These are phyloP conservation scores for Drosophila azteca DNA, from an alignment of 1,140 invertebrate species.

Conservation along the genomic window DNA sequence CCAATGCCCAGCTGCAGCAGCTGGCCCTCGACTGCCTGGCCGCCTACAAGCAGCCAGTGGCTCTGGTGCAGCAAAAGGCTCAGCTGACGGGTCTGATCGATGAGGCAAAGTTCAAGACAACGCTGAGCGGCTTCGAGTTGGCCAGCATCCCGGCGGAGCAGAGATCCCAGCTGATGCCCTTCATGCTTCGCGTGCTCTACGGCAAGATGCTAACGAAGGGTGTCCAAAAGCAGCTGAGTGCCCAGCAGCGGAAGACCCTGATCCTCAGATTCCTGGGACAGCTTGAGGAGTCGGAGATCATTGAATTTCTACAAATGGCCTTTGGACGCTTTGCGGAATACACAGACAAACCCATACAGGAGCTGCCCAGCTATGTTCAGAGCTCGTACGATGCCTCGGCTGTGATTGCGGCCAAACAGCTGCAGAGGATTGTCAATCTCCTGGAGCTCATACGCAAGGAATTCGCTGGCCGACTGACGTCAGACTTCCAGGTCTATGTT, in stretches of 20 bases:
- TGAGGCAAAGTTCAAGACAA: conserved; percentile 94
- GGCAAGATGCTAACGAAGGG: conserved; percentile 94
- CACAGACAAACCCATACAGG: conserved; percentile 85
- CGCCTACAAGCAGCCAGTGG: conserved; percentile 91
- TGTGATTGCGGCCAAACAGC: conserved; percentile 86
- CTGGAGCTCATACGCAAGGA: conserved; percentile 92
- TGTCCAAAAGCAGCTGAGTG: conserved; percentile 89
- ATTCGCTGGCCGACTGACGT: conserved; percentile 90
- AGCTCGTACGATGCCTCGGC: conserved; percentile 26
- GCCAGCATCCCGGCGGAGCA: conserved; percentile 88
- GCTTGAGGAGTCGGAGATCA: conserved; percentile 90
- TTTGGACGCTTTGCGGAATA: conserved; percentile 90
- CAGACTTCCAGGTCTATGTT: conserved; percentile 88
- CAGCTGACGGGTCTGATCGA: conserved; percentile 91
- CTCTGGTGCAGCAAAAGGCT: conserved; percentile 90
- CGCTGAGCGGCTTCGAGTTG: conserved; percentile 91
- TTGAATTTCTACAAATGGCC: conserved; percentile 92
- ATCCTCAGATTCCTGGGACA: conserved; percentile 94
- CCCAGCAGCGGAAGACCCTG: conserved; percentile 88
- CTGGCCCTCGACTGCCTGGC: conserved; percentile 93
- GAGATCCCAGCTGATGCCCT: conserved; percentile 89
- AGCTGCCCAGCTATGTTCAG: conserved; percentile 27
- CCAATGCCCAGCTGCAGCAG: conserved; percentile 91
- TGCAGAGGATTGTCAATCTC: conserved; percentile 91
- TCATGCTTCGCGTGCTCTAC: conserved; percentile 94